Percentiles rank a stretch among this genome's conserved stretches.
Evolutionary conservation across 2,113 vertebrate species (phyloP).

Genomic region (Propithecus coquereli): DNA sequence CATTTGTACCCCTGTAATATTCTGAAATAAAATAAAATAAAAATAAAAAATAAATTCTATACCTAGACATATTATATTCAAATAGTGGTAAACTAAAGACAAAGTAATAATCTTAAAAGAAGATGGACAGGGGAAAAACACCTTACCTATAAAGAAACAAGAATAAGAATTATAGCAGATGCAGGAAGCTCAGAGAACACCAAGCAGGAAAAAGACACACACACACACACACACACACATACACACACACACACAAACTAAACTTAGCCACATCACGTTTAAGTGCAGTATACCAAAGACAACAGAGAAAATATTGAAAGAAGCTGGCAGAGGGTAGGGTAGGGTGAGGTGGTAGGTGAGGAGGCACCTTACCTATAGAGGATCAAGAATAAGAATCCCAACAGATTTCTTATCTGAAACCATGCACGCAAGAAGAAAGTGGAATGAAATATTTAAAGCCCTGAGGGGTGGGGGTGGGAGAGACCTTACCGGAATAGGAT

Average conservation of each 20-base stretch:
- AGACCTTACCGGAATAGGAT: not conserved
- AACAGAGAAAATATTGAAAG: not conserved
- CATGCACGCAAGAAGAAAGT: not conserved
- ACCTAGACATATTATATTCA: not conserved
- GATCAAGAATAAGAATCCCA: not conserved
- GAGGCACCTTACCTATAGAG: not conserved
- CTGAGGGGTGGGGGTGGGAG: rapidly evolving
- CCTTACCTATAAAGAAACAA: not conserved
- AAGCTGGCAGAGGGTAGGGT: too few relatives aligned
- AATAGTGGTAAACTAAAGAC: not conserved
- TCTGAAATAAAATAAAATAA: not conserved
- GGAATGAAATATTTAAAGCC: not conserved
- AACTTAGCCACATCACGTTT: not conserved
- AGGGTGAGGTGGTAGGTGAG: rapidly evolving
- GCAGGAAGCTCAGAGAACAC: not conserved
- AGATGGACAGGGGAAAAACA: not conserved
- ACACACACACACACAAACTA: not conserved
- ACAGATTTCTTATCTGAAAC: not conserved
- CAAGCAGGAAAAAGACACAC: not conserved
- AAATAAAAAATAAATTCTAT: not conserved
- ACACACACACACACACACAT: not conserved
- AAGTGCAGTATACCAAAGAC: not conserved
- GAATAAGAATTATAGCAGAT: not conserved
- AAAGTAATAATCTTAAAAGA: not conserved
- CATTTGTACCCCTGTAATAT: too few relatives aligned